phyloP scores from a whole-genome alignment of 92 coral and sea anemone species.

The Micromussa lordhowensis region DNA sequence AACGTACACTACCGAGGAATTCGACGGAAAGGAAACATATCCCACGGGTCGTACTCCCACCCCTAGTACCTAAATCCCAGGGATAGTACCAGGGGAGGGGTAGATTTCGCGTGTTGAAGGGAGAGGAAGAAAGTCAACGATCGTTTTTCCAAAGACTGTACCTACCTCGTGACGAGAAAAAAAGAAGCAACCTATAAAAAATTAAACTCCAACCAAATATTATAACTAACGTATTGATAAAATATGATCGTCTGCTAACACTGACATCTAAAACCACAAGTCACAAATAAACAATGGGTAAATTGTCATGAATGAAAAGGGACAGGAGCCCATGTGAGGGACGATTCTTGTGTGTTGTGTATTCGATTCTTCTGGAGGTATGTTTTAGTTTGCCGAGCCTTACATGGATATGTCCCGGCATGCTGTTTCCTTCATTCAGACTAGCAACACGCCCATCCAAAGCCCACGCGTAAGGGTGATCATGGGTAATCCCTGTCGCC shows the following conservation, averaged over 20 bases:
- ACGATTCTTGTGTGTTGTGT: no score
- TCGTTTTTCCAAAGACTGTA: no score
- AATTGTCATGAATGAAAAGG: not conserved
- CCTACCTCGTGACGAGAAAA: no score
- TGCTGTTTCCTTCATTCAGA: conserved; percentile 18
- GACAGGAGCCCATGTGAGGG: no score
- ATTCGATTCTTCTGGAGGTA: no score
- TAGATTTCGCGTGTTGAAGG: no score
- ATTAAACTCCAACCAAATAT: not conserved
- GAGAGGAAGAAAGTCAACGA: no score
- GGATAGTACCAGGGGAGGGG: not conserved
- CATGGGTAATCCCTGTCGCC: conserved; percentile 87
- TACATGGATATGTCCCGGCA: conserved; percentile 46
- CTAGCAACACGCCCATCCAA: conserved; percentile 82
- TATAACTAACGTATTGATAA: no score
- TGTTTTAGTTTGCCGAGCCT: not conserved
- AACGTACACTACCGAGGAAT: not conserved
- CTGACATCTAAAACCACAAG: not conserved
- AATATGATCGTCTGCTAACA: not conserved
- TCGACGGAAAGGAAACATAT: no score
- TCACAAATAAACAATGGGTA: not conserved
- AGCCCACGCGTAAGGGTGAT: conserved; percentile 95
- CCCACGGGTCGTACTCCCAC: no score
- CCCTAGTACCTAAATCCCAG: not conserved
- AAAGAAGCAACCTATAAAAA: not conserved